Conservation (phyloP, 2,113 vertebrate species). For the Cyanoramphus novaezelandiae region DNA sequence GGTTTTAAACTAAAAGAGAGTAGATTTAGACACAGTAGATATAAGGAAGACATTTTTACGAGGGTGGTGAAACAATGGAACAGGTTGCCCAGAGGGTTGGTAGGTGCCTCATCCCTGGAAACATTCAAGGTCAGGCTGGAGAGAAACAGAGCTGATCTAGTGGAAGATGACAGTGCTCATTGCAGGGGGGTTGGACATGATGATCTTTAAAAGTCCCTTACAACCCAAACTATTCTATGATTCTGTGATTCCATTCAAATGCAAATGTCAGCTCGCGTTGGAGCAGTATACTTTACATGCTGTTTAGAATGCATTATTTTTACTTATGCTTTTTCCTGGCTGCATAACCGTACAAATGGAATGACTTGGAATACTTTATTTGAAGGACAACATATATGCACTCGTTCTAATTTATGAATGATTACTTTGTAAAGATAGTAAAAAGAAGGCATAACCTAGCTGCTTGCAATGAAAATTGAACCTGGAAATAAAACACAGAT, state of each 20-base stretch:
- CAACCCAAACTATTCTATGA: not conserved
- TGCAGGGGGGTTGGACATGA: not conserved
- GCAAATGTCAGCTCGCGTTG: not conserved
- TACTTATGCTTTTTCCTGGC: not conserved
- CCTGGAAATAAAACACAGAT: not conserved
- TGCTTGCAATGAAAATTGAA: not conserved
- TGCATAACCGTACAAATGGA: not conserved
- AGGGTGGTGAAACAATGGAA: not conserved
- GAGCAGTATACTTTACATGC: not conserved
- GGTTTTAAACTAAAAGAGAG: not conserved
- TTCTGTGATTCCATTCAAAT: not conserved
- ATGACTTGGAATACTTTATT: constrained; percentile 6
- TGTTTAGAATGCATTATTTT: not conserved
- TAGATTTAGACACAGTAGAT: not conserved
- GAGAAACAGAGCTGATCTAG: not conserved
- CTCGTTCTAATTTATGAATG: not conserved
- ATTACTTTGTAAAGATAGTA: not conserved
- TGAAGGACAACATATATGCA: not conserved
- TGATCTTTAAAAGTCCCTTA: not conserved
- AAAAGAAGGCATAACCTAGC: not conserved
- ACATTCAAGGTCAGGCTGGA: not conserved
- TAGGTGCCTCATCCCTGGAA: not conserved
- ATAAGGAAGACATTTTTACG: not conserved
- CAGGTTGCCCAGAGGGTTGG: not conserved
- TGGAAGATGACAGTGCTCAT: not conserved